Evolutionary conservation across 2,888 invertebrate genomes (phyloP).

Genomic region (Chelonus formosanus): DNA sequence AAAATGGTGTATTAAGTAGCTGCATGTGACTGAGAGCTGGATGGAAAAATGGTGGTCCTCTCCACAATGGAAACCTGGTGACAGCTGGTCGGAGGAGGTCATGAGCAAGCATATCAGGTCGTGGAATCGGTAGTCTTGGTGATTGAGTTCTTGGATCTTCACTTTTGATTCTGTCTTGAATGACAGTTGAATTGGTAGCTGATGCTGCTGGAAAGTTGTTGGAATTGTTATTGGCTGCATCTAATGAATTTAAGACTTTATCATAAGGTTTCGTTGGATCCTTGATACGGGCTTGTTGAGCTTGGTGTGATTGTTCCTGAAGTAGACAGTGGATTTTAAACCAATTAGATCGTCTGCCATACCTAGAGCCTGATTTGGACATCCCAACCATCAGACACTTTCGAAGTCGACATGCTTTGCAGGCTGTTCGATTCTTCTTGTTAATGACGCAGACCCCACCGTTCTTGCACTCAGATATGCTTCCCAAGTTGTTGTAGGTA

Average conservation of each 20-base stretch:
- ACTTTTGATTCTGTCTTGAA: conserved; percentile 49
- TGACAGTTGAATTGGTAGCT: conserved; percentile 32
- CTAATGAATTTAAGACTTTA: conserved; percentile 56
- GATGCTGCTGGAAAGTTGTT: conserved; percentile 41
- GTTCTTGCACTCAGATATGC: conserved; percentile 91
- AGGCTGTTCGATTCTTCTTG: conserved; percentile 91
- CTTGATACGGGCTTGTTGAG: conserved; percentile 53
- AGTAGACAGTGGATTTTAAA: conserved; percentile 85
- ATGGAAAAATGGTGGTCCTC: conserved; percentile 57
- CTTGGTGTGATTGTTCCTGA: conserved; percentile 67
- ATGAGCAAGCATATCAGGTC: conserved; percentile 41
- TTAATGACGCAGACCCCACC: conserved; percentile 91
- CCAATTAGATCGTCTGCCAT: conserved; percentile 91
- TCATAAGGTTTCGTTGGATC: conserved; percentile 55
- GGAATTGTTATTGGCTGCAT: conserved; percentile 55
- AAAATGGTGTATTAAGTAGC: conserved; percentile 57
- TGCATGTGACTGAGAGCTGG: conserved; percentile 57
- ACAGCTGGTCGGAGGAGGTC: conserved; percentile 57
- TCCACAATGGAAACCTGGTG: conserved; percentile 58
- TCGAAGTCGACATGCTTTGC: conserved; percentile 87
- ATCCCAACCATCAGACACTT: conserved; percentile 87
- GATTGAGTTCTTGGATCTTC: conserved; percentile 44
- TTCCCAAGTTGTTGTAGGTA: conserved; percentile 88
- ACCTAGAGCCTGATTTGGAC: conserved; percentile 91
- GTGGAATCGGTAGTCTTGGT: conserved; percentile 15